These are phyloP conservation scores for Oscheius sp. DNA, from an alignment of 2,888 invertebrate genomes.

Conservation along the genomic window DNA sequence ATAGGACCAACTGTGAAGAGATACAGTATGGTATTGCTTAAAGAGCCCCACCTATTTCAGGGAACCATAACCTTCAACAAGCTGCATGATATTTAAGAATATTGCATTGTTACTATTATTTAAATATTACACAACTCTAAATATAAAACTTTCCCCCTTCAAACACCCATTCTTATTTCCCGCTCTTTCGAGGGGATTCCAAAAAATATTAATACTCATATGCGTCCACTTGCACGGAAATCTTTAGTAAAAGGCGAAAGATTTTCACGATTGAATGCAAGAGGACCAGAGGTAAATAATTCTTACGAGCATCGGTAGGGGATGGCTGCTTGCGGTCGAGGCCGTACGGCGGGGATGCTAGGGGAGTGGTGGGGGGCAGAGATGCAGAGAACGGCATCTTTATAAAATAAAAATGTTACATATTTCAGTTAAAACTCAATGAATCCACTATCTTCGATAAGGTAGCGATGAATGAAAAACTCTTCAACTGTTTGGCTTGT, in stretches of 20 bases:
- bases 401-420: neutral
- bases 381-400: no score
- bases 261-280: conserved; percentile 55
- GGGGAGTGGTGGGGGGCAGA: no score
- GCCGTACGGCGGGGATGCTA: no score
- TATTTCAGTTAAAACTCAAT: conserved; percentile 81
- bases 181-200: conserved; percentile 32
- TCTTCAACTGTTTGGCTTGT: conserved; percentile 58
- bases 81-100: no score
- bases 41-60: no score
- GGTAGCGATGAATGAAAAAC: conserved; percentile 48
- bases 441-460: conserved; percentile 81
- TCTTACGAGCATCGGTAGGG: no score
- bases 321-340: no score
- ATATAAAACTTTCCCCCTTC: neutral
- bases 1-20: no score
- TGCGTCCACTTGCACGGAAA: conserved; percentile 55
- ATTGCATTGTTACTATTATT: no score
- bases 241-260: conserved; percentile 67
- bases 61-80: no score
- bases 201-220: conserved; percentile 26
- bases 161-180: neutral
- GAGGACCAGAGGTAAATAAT: conserved; percentile 29
- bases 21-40: no score
- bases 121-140: no score